A percentile compares a stretch with the other conserved stretches of the same genome.
These are phyloP conservation scores for Danio jaintianensis DNA, from an alignment of 2,797 vertebrate genomes.

Conservation along the genomic window DNA sequence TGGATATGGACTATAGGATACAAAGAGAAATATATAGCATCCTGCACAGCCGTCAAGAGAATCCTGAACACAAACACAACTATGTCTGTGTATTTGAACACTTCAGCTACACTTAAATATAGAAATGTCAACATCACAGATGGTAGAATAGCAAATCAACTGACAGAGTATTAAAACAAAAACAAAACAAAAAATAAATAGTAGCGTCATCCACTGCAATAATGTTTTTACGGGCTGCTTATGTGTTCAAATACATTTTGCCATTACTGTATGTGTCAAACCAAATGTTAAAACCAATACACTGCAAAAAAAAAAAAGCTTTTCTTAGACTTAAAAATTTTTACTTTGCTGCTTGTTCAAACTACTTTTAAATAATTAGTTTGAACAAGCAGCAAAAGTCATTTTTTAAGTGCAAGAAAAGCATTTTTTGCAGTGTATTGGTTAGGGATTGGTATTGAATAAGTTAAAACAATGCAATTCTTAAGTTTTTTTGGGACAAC, in stretches of 20 bases:
- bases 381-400: too few relatives aligned
- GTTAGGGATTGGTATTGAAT: too few relatives aligned
- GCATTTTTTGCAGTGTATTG: too few relatives aligned
- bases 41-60: slow-evolving; percentile 7
- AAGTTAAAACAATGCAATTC: too few relatives aligned
- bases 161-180: neutral
- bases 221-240: neutral
- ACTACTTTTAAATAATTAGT: too few relatives aligned
- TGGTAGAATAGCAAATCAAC: neutral
- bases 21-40: slow-evolving; percentile 5
- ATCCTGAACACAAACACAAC: slow-evolving; percentile 6
- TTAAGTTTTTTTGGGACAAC: too few relatives aligned
- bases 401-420: too few relatives aligned
- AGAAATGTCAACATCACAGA: neutral
- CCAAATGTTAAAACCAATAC: neutral
- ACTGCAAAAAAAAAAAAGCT: too few relatives aligned
- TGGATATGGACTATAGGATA: slow-evolving; percentile 53
- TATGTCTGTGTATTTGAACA: neutral
- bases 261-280: neutral
- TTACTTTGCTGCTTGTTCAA: too few relatives aligned
- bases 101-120: neutral
- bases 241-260: neutral
- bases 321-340: too few relatives aligned
- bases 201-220: neutral
- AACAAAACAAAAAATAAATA: neutral